These are phyloP conservation scores for Mus spretus DNA, from an alignment of 2,797 vertebrate genomes.

Conservation along the genomic window DNA sequence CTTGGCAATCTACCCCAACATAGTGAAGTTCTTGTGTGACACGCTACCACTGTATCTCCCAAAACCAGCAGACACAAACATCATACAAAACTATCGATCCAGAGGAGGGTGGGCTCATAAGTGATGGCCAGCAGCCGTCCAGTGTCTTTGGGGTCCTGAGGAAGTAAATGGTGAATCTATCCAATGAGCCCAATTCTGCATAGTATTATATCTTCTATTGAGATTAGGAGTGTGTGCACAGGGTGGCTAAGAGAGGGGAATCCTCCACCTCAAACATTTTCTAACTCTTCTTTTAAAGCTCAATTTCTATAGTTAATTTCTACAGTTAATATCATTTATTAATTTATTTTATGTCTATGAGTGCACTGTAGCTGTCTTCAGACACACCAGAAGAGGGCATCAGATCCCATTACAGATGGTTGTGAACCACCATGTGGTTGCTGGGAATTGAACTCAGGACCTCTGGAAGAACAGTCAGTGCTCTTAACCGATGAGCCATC, in stretches of 20 bases:
- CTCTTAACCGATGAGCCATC: too few species aligned
- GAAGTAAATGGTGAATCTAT: background rate
- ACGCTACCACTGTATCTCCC: background rate
- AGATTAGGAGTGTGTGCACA: background rate
- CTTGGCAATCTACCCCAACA: background rate
- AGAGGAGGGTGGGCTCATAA: background rate
- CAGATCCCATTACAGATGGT: too few species aligned
- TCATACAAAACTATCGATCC: too few species aligned
- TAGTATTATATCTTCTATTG: background rate
- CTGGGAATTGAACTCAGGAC: too few species aligned
- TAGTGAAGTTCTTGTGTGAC: background rate
- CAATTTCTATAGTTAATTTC: background rate
- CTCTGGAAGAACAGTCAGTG: too few species aligned
- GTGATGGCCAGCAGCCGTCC: fast-evolving
- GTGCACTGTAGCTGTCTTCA: too few species aligned
- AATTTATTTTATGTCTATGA: too few species aligned
- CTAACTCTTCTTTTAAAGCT: background rate
- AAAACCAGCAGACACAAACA: background rate
- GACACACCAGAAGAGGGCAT: too few species aligned
- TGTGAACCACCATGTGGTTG: too few species aligned
- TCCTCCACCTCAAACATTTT: background rate
- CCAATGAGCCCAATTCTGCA: background rate
- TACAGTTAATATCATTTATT: background rate
- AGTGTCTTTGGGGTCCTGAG: background rate
- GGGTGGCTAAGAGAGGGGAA: background rate